Evolutionary conservation across 2,113 vertebrate species (phyloP).

Genomic region (Epinephelus fuscoguttatus): DNA sequence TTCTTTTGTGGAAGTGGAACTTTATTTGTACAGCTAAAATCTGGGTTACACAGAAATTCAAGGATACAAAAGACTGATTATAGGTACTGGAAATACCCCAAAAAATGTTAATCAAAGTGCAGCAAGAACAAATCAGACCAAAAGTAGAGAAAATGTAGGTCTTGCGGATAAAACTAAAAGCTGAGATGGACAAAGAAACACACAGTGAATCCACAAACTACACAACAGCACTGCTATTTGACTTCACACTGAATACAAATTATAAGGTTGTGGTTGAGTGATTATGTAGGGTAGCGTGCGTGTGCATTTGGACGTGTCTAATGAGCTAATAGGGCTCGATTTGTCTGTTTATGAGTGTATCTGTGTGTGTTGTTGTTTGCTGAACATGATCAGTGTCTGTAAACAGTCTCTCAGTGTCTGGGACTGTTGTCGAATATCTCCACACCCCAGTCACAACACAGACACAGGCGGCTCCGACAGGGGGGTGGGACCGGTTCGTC

Average conservation of each 20-base stretch:
- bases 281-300: slow-evolving; percentile 11
- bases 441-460: slow-evolving; percentile 37
- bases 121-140: not conserved
- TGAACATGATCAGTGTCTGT: slow-evolving; percentile 20
- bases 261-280: not conserved
- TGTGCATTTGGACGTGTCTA: not conserved
- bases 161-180: too few species aligned
- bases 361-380: slow-evolving; percentile 24
- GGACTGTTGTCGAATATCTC: slow-evolving; percentile 24
- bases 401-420: slow-evolving; percentile 47
- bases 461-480: slow-evolving; percentile 41
- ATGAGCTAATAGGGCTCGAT: slow-evolving; percentile 10
- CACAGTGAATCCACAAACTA: not conserved
- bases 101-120: not conserved
- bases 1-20: not conserved
- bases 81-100: too few species aligned
- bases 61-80: not conserved
- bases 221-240: not conserved
- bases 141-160: not conserved
- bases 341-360: not conserved
- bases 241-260: not conserved
- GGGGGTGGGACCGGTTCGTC: not conserved
- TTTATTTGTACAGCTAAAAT: not conserved
- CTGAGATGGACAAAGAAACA: too few species aligned
- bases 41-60: not conserved